A percentile compares a stretch with the other conserved stretches of the same genome.
phyloP scores from a whole-genome alignment of 2,113 vertebrate species.

The Stigmatopora nigra region DNA sequence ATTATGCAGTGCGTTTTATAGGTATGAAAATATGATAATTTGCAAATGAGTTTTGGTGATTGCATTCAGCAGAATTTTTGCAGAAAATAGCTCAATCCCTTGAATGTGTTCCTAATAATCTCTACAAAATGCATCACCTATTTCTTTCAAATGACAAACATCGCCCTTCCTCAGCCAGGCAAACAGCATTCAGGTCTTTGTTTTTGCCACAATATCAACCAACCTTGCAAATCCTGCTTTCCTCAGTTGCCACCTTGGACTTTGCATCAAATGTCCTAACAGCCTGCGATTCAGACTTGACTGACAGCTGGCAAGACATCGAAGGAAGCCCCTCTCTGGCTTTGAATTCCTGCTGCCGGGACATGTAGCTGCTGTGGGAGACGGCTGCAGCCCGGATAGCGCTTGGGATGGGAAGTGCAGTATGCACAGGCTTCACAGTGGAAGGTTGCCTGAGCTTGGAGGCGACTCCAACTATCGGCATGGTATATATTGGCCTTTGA shows the following conservation, averaged over 20 bases:
- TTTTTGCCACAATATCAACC: conserved; percentile 30
- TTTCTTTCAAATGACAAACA: conserved; percentile 2
- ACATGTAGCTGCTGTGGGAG: conserved; percentile 69
- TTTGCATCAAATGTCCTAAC: conserved; percentile 64
- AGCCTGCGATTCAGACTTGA: conserved; percentile 78
- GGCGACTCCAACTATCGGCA: conserved; percentile 94
- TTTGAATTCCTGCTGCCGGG: conserved; percentile 72
- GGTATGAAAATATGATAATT: neutral
- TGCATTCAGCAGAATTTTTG: neutral
- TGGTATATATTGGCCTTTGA: conserved; percentile 60
- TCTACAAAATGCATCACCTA: conserved; percentile 15
- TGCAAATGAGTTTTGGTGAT: conserved; percentile 6
- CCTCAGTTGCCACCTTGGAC: conserved; percentile 76
- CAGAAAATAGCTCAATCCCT: conserved; percentile 25
- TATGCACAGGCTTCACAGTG: conserved; percentile 82
- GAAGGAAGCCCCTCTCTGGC: conserved; percentile 61
- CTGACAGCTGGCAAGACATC: conserved; percentile 80
- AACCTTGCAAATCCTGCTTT: conserved; percentile 90
- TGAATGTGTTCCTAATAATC: conserved; percentile 26
- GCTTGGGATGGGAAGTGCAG: conserved; percentile 82
- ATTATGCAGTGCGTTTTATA: too few relatives aligned
- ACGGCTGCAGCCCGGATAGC: conserved; percentile 62
- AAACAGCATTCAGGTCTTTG: neutral
- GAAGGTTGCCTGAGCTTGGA: conserved; percentile 86
- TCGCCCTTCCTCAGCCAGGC: neutral